Percentiles rank a stretch among this genome's conserved stretches.
Evolutionary conservation across 2,113 vertebrate species (phyloP).

Genomic region (Elachura formosa): DNA sequence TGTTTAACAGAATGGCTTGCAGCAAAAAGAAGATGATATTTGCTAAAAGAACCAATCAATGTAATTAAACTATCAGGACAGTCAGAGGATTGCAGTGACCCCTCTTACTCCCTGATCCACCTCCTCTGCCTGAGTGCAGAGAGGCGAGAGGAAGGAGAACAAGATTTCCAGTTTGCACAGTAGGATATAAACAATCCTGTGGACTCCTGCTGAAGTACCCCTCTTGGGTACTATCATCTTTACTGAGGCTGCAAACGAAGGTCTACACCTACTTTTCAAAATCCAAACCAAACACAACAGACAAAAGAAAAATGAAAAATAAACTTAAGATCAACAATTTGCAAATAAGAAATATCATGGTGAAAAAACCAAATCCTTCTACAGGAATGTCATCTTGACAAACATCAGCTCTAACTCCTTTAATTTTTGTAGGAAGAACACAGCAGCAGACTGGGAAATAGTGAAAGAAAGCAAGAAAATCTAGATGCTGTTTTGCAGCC

Average conservation of each 20-base stretch:
- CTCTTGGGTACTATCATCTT: neutral
- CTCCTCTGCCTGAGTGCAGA: neutral
- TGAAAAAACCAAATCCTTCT: neutral
- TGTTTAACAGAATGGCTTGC: neutral
- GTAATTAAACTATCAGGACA: neutral
- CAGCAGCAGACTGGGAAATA: neutral
- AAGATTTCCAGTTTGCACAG: neutral
- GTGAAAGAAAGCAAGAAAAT: neutral
- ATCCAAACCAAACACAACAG: neutral
- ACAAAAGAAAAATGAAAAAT: neutral
- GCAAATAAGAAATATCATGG: neutral
- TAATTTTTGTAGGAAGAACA: neutral
- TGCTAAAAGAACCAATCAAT: neutral
- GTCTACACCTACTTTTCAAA: neutral
- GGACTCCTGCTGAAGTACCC: neutral
- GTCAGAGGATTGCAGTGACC: neutral
- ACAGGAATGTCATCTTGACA: neutral
- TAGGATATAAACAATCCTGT: neutral
- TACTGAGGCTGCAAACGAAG: neutral
- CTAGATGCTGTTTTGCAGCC: neutral
- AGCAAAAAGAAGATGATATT: neutral
- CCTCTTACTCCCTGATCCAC: neutral
- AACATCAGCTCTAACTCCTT: neutral
- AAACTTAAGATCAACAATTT: neutral
- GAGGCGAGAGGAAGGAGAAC: neutral